Evolutionary conservation across 2,113 vertebrate species (phyloP), one percentile per base, ranked within the genome.

Genomic region (Pica pica): DNA sequence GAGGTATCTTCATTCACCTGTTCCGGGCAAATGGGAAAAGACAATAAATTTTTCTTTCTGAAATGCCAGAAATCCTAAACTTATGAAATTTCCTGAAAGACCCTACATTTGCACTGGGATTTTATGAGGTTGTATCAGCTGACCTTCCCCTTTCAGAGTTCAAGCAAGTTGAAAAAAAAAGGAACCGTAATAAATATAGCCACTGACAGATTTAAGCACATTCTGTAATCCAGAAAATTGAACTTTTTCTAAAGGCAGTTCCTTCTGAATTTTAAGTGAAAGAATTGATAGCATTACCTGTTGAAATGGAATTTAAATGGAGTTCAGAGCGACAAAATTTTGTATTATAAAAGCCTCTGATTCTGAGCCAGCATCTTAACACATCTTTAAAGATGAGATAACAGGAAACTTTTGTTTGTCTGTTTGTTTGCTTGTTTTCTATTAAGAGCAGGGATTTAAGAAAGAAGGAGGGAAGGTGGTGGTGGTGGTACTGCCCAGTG

Each of bases 41-140:
- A 93, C 74, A 95, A 96, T 96, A 74, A 93, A 75, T 96, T 96
- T 91, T 85, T 85, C 83, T 94, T 87, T 94, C 67, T 91, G 82
- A 96, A 95, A 94, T 93, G 84, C 64, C 92, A 97, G 93, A 92
- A 93, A 78, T 94, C 75, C 78, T 83, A 91, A 91, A 83, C 52
- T 30, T 60, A 87, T 5, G 75, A 96, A 86, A 95, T 83, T 95
- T 88, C 82, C 77, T 89, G 70, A 88, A 71, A 95, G 88, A 82
- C 61, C 18, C 73, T 93, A 44, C 77, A 74, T 94, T 90, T 96
- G 86, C 67, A 74, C 41, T 87, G 64, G 44, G 70, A 60, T 94
- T 97, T 95, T 94, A 92, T 46, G 76, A 91, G 44, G 74, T 75
- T 94, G 50, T 74, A 57, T 83, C 69, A 75, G 71, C 70, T 91